Conservation (phyloP, 2,797 vertebrate species). For the Sebastes cheni region DNA sequence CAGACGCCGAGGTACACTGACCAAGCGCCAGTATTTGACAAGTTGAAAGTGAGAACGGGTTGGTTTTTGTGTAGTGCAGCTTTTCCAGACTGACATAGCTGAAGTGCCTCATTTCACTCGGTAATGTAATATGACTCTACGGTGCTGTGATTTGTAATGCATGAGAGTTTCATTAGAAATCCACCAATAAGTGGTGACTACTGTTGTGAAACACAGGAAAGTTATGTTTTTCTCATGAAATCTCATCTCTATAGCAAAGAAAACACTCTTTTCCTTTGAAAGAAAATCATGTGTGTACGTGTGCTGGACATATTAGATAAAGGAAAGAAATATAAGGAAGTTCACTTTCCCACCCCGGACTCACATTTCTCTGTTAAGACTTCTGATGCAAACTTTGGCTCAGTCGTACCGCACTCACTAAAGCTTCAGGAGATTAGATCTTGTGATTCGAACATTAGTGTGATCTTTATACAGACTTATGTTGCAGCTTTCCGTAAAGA, state of each 20-base stretch:
- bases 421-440: slow-evolving; percentile 17
- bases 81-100: not conserved
- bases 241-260: not conserved
- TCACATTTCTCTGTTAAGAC: slow-evolving; percentile 6
- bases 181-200: not conserved
- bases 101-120: not conserved
- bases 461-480: not conserved
- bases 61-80: not conserved
- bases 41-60: not conserved
- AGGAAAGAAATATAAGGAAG: not conserved
- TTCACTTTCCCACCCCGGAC: slow-evolving; percentile 17
- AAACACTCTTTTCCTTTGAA: not conserved
- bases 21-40: no score
- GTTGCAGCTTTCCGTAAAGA: not conserved
- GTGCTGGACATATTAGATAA: slow-evolving; percentile 19
- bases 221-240: not conserved
- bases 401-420: not conserved
- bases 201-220: not conserved
- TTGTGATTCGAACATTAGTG: slow-evolving; percentile 12
- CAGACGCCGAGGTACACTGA: no score
- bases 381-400: slow-evolving; percentile 23
- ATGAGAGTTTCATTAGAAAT: not conserved
- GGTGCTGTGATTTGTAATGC: not conserved
- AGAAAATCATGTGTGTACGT: not conserved
- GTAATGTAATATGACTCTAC: not conserved